A percentile compares a stretch with the other conserved stretches of the same genome.
Evolutionary conservation across 2,797 vertebrate species (phyloP).

Genomic region (Typhlichthys eigenmanni): DNA sequence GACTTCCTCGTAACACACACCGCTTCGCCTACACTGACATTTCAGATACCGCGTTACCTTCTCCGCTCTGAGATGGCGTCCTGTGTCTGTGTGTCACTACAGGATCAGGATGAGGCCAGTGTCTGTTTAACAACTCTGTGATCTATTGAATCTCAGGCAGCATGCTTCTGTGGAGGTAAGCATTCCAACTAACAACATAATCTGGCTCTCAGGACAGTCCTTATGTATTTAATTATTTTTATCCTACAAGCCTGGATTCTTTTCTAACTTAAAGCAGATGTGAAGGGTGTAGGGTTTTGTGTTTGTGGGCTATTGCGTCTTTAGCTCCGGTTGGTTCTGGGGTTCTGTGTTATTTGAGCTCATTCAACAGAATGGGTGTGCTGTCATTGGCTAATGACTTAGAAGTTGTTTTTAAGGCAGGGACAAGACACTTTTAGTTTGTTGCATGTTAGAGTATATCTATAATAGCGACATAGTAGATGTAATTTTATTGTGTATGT

Average conservation of each 20-base stretch:
- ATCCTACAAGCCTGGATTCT: conserved; percentile 24
- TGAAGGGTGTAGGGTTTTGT: conserved; percentile 28
- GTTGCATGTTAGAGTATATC: conserved; percentile 33
- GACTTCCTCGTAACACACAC: conserved; percentile 3
- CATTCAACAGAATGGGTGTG: conserved; percentile 24
- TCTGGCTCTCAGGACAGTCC: conserved; percentile 17
- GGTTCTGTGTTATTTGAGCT: conserved; percentile 39
- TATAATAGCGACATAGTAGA: conserved; percentile 27
- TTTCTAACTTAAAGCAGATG: conserved; percentile 73
- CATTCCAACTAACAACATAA: conserved; percentile 9
- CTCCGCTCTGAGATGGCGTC: background rate
- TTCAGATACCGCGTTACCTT: background rate
- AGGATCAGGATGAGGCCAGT: conserved; percentile 48
- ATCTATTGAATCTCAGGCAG: conserved; percentile 27
- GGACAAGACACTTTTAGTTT: background rate
- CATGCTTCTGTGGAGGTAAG: conserved; percentile 66
- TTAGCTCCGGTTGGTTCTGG: conserved; percentile 31
- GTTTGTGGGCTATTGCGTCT: conserved; percentile 22
- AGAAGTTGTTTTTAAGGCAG: conserved; percentile 25
- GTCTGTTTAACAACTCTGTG: conserved; percentile 19
- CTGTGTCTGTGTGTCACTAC: conserved; percentile 23
- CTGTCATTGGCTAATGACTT: conserved; percentile 53
- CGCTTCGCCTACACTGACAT: conserved; percentile 7
- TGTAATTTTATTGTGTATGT: conserved; percentile 4
- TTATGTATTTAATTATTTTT: conserved; percentile 48